These are phyloP conservation scores for Bos taurus DNA, from an alignment of 2,113 vertebrate genomes.

Conservation along the genomic window DNA sequence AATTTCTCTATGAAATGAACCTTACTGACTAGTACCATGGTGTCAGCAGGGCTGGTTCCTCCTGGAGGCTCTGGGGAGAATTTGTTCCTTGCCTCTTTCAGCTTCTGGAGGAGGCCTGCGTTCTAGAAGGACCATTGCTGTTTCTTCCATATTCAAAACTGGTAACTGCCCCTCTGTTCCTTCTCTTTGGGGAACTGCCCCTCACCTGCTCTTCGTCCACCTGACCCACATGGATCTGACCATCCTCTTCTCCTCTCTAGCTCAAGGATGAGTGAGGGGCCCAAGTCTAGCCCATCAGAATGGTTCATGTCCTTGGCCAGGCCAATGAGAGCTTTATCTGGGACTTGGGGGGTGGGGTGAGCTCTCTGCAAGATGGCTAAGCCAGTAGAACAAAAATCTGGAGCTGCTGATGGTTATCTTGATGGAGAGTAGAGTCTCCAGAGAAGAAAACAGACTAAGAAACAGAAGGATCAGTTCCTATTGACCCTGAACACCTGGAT, in stretches of 20 bases:
- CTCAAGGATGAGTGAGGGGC: no score
- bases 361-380: neutral
- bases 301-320: neutral
- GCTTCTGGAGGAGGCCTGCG: neutral
- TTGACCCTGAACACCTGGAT: neutral
- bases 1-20: neutral
- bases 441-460: neutral
- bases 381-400: no score
- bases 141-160: neutral
- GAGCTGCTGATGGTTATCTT: neutral
- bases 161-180: neutral
- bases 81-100: neutral
- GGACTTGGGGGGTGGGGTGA: accelerated
- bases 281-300: accelerated
- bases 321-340: neutral
- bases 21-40: neutral
- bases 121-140: accelerated
- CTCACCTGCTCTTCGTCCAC: no score
- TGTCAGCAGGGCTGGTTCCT: neutral
- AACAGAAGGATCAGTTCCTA: neutral
- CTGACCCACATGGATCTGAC: neutral
- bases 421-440: neutral
- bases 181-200: neutral
- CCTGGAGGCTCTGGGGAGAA: neutral
- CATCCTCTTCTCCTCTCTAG: neutral